A percentile compares a stretch with the other conserved stretches of the same genome.
phyloP scores from a whole-genome alignment of 2,113 vertebrate genomes.

The Haplochromis vanheusdeni region DNA sequence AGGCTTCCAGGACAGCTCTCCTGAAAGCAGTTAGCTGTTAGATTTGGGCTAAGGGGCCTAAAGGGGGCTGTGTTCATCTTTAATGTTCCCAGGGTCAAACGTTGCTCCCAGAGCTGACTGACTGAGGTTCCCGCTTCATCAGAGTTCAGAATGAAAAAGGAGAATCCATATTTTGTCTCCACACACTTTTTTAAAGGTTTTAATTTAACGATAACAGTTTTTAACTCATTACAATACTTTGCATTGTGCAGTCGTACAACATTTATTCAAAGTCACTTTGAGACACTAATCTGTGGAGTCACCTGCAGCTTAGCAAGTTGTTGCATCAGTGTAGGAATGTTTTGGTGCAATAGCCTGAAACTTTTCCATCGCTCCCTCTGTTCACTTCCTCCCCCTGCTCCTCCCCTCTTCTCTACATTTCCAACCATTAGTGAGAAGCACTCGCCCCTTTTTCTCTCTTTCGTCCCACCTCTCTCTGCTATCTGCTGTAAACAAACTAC shows the following conservation, averaged over 20 bases:
- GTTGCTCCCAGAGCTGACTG: neutral
- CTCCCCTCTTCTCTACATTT: neutral
- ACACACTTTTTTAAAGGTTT: neutral
- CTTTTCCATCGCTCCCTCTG: neutral
- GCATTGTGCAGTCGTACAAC: neutral
- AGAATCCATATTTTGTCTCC: neutral
- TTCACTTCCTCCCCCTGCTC: neutral
- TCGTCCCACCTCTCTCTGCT: neutral
- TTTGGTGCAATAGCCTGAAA: neutral
- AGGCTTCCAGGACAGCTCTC: neutral
- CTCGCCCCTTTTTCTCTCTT: neutral
- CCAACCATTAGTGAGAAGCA: neutral
- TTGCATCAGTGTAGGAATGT: slow-evolving; percentile 23
- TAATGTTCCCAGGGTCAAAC: neutral
- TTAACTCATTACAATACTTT: neutral
- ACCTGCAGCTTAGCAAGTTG: neutral
- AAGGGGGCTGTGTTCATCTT: neutral
- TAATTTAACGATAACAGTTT: accelerated
- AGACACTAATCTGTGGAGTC: neutral
- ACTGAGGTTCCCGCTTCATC: neutral
- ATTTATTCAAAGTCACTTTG: neutral
- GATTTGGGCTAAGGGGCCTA: neutral
- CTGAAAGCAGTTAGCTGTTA: neutral
- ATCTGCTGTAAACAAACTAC: neutral
- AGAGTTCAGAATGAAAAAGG: neutral